These are phyloP conservation scores for Scaptomyza montana DNA, from an alignment of 1,140 invertebrate species.

Conservation along the genomic window DNA sequence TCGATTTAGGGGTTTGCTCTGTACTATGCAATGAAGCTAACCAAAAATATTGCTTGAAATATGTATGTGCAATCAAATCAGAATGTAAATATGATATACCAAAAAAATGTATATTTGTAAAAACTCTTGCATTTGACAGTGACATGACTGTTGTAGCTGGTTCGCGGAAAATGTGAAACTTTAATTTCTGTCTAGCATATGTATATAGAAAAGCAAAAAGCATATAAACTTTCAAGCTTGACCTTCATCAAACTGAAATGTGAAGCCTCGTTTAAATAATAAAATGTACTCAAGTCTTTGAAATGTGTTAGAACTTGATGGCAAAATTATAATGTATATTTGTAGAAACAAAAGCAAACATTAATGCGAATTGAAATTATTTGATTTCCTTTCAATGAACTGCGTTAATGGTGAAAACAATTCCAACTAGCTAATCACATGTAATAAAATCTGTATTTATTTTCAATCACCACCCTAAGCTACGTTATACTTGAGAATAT, in stretches of 20 bases:
- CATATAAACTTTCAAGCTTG: constrained; percentile 5
- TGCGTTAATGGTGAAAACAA: too few species aligned
- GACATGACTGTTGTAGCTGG: constrained; percentile 32
- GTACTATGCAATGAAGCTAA: not conserved
- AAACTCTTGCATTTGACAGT: constrained; percentile 35
- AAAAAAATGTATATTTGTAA: constrained; percentile 22
- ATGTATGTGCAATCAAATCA: constrained; percentile 21
- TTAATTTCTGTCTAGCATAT: constrained; percentile 14
- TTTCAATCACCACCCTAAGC: not conserved
- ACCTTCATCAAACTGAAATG: constrained; percentile 11
- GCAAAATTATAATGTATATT: too few species aligned
- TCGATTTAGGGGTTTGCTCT: not conserved
- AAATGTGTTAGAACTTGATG: not conserved
- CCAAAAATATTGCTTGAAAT: constrained; percentile 20
- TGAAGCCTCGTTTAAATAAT: not conserved
- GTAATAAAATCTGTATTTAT: not conserved
- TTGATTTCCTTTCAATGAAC: too few species aligned
- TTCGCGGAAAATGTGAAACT: not conserved
- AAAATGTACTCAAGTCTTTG: not conserved
- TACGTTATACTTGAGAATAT: not conserved
- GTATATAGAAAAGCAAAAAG: constrained; percentile 17
- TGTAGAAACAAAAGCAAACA: too few species aligned
- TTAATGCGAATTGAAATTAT: too few species aligned
- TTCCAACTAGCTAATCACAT: too few species aligned
- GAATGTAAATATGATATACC: constrained; percentile 5